These are phyloP conservation scores for Drosophila setifemur DNA, from an alignment of 1,140 invertebrate genomes.

Conservation along the genomic window DNA sequence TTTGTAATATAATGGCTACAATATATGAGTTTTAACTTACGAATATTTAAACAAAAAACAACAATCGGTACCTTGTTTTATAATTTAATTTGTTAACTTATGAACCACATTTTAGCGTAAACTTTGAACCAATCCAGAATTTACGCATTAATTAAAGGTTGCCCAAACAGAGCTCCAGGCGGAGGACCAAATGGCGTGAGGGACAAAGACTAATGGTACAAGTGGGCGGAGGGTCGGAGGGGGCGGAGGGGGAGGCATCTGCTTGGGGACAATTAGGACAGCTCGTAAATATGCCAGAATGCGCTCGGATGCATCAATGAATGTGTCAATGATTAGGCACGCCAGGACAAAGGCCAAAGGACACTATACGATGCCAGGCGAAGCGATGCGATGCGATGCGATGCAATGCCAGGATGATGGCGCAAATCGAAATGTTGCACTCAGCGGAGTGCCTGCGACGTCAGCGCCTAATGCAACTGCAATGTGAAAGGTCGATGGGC, in stretches of 20 bases:
- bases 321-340: conserved; percentile 75
- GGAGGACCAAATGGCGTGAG: not conserved
- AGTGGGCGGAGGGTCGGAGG: too few relatives aligned
- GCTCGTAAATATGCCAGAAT: conserved; percentile 65
- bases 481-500: conserved; percentile 1
- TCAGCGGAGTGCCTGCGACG: not conserved
- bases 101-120: too few relatives aligned
- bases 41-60: too few relatives aligned
- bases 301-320: conserved; percentile 65
- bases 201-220: too few relatives aligned
- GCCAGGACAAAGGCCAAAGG: conserved; percentile 11
- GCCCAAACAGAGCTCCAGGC: too few relatives aligned
- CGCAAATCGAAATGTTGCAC: conserved; percentile 69
- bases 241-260: conserved; percentile 3
- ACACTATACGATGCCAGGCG: conserved; percentile 39
- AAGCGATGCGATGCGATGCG: too few relatives aligned
- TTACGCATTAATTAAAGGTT: too few relatives aligned
- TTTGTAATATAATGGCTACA: too few relatives aligned
- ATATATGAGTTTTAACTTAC: too few relatives aligned
- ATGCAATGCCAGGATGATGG: conserved; percentile 45
- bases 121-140: too few relatives aligned
- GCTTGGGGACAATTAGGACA: conserved; percentile 40
- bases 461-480: conserved; percentile 69
- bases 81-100: too few relatives aligned
- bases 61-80: too few relatives aligned